Evolutionary conservation across 2,888 invertebrate genomes (phyloP), one percentile per base, ranked within the genome.

Genomic region (Orthonevra nobilis): DNA sequence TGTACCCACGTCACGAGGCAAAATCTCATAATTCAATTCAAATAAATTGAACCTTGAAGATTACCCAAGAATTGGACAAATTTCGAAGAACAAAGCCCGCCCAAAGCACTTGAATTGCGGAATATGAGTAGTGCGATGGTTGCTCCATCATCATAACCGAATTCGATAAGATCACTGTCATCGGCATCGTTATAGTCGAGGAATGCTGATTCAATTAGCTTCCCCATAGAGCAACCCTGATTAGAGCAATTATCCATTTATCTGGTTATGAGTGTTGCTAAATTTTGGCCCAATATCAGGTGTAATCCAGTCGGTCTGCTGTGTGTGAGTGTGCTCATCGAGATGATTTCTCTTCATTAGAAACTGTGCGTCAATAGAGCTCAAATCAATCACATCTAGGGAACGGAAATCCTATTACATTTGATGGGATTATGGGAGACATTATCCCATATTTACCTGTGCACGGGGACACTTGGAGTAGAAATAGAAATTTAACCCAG

Each of bases 301-400:
- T 46, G 12, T 46, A 12, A 5, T 5, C 4, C 20, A 44, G 17
- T n/a, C 15, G 2, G n/a, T 23, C 44, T 7, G 14, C 26, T 20
- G 12, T 17, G 7, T 12, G 6, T 32, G 20, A 19, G 40, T 20
- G 26, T 9, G 23, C n/a, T 2, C 10, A 3, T 19, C 60, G 50
- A 5, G 44, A 52, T 44, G 58, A 60, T 48, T 60, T 50, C 60
- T 66, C 58, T 68, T 72, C 72, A 56, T 72, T 64, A 64, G 15
- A 36, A 26, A 6, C 19, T 10, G 42, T 30, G 50, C 46, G 12
- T 20, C 28, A 12, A 20, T 42, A 61, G 46, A 54, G 34, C 40
- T 61, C 61, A 40, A 74, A 74, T 74, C 74, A 69, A 61, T 68
- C 74, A 69, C 68, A 69, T 54, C 44, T 28, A 40, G 28, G 40